Evolutionary conservation across 1,140 invertebrate genomes (phyloP), one percentile per base, ranked within the genome.

Genomic region (Battus philenor): DNA sequence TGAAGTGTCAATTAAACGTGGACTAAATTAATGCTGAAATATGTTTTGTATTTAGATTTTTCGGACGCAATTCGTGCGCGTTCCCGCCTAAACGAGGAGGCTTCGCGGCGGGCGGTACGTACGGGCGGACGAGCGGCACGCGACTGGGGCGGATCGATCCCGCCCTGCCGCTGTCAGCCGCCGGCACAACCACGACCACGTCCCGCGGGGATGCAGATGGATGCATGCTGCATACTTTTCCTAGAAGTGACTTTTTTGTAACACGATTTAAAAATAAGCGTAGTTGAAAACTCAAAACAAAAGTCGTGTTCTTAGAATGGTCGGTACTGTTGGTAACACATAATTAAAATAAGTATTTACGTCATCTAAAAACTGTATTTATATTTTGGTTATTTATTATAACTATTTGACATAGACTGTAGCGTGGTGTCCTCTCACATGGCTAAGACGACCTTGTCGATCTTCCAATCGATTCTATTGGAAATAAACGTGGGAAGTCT

Each of bases 61-160:
- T 15, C n/a, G 9, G 6, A 27, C 15, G 16, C n/a, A 18, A 30
- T 26, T 15, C 27, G 36, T 13, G 17, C 16, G 8, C 9, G 33
- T 83, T 83, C 77, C 77, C 80, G 80, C 80, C 73, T 76, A 81
- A 76, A 79, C 57, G 54, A 52, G 68, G 52, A 73, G 76, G 71
- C 68, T 77, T 68, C 47, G 50, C 53, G 68, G 69, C 64, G 65
- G 74, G 64, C 62, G 60, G 76, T 67, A 34, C 61, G 60, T 13
- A 27, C 38, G n/a, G 24, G 38, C 33, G 45, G 44, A 62, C 74
- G 70, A 18, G 50, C 67, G 56, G 56, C 51, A 61, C 69, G 53
- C 72, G 72, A 84, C 80, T 80, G 75, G 75, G 70, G 72, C 70
- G 72, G 77, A 81, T 81, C 77, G 75, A 81, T 81, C 50, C 74